A percentile compares a stretch with the other conserved stretches of the same genome.
These are phyloP conservation scores for Cheilinus undulatus DNA, from an alignment of 2,113 vertebrate species.

Conservation along the genomic window DNA sequence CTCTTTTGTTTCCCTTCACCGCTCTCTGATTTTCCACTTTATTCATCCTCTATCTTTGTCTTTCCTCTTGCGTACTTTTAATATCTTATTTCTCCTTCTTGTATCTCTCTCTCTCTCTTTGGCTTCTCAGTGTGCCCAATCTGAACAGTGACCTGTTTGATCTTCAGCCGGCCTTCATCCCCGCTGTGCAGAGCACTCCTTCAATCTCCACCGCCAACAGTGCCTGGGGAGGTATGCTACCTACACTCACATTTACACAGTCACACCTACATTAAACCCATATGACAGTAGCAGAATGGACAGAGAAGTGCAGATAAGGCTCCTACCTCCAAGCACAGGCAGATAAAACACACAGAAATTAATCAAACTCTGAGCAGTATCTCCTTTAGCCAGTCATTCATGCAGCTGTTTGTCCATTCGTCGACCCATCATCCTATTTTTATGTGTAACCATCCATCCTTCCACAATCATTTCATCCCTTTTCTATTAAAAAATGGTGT, in stretches of 20 bases:
- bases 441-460: slow-evolving; percentile 16
- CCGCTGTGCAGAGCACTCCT: slow-evolving; percentile 90
- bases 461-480: background rate
- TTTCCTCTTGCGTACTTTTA: background rate
- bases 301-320: background rate
- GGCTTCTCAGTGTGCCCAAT: slow-evolving; percentile 85
- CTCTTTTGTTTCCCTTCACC: background rate
- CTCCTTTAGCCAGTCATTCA: too few relatives aligned
- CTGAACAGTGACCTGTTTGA: slow-evolving; percentile 94
- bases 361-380: background rate
- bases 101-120: background rate
- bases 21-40: background rate
- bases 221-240: slow-evolving; percentile 91
- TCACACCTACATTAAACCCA: slow-evolving; percentile 16
- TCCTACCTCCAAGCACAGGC: background rate
- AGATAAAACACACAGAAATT: background rate
- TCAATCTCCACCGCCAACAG: slow-evolving; percentile 88
- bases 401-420: too few relatives aligned
- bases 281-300: slow-evolving; percentile 1
- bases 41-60: background rate
- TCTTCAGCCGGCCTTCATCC: slow-evolving; percentile 92
- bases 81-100: background rate
- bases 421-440: too few relatives aligned
- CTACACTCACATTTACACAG: slow-evolving; percentile 13
- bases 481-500: slow-evolving; percentile 5